Percentiles rank a stretch among this genome's conserved stretches.
Evolutionary conservation across 2,113 vertebrate genomes (phyloP).

Genomic region (Myotis yumanensis): DNA sequence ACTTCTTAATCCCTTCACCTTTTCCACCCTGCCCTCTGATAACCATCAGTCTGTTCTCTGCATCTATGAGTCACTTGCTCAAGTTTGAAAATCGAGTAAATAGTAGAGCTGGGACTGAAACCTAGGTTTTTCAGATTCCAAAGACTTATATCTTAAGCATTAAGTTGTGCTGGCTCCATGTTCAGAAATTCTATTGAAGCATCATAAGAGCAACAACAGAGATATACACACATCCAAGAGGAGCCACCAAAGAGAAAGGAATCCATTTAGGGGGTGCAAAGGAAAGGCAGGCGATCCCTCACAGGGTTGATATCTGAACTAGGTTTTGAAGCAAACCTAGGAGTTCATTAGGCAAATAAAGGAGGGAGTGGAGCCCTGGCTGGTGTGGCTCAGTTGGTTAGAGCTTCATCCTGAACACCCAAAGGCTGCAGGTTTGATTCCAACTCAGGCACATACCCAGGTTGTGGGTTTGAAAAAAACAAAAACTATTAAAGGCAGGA

Average conservation of each 20-base stretch:
- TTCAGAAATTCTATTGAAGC: neutral
- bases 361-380: neutral
- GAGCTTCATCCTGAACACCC: neutral
- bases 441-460: neutral
- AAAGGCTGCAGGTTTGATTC: neutral
- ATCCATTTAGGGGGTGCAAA: neutral
- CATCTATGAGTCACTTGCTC: neutral
- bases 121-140: neutral
- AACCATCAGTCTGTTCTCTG: neutral
- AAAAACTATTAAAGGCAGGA: neutral
- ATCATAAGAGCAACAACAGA: neutral
- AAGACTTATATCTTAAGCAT: neutral
- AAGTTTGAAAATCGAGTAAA: neutral
- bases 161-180: neutral
- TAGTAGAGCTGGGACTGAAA: neutral
- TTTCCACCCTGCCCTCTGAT: neutral
- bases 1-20: neutral
- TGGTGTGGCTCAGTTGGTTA: neutral
- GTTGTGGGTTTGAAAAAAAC: neutral
- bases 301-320: neutral
- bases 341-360: neutral
- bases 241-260: neutral
- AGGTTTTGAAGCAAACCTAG: neutral
- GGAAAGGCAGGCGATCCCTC: neutral
- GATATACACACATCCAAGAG: neutral